Evolutionary conservation across 2,113 vertebrate species (phyloP), one percentile per base, ranked within the genome.

Genomic region (Sinocyclocheilus anophthalmus): DNA sequence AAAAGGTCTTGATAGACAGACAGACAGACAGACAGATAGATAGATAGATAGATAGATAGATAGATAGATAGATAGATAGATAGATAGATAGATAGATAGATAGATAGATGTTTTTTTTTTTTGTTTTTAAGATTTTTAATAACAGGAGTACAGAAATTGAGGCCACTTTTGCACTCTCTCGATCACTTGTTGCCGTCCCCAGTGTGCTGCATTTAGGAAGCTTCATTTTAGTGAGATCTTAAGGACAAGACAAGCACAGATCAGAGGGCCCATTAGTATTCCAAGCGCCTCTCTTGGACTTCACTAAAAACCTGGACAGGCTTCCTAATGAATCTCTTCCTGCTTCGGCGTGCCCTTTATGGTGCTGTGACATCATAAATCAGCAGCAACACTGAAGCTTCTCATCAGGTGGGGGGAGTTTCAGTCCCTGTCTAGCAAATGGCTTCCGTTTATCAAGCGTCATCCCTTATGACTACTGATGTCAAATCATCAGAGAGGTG

Each of bases 191-290:
- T 8, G 18, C 84, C 48, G 48, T 86, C 84, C 22, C 61, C 16
- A 37, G 42, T 57, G 85, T 61, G 42, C 77, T 69, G 50, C 80
- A 79, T 65, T 77, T 69, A 73, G 86, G 78, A 86, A 90, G 88
- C 90, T 85, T 63, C 50, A 88, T 90, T 91, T 87, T 83, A 22
- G 39, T 30, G 53, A 77, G 61, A 80, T 78, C 78, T n/a, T 80
- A 67, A 55, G 85, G 80, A 89, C 69, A 83, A 92, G 91, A 95
- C 93, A 93, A 91, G 87, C 73, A 53, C 92, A 92, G 88, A 88
- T 93, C 91, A 94, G 91, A 92, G 90, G 76, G 76, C 85, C 89
- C 88, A 93, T 95, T 91, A 92, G 93, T 94, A 94, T 94, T 95
- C 95, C 86, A 81, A 4, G 3, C 42, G 86, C 81, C 87, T 73